A percentile compares a stretch with the other conserved stretches of the same genome.
Conservation (phyloP, 2,113 vertebrate genomes). For the Cyprinodon brontotheroides region DNA sequence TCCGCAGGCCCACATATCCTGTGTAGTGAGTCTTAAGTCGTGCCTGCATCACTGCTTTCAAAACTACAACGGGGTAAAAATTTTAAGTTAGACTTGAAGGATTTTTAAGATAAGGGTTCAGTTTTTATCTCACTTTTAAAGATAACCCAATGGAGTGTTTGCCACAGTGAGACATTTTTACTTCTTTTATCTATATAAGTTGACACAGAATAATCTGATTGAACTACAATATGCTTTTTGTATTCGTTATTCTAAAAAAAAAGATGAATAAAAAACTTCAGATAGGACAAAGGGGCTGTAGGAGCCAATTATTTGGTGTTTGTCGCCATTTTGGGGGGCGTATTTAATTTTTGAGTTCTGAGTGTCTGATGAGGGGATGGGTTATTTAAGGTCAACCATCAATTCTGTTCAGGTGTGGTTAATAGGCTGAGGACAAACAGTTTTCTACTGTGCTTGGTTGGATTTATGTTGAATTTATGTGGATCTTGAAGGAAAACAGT, state of each 20-base stretch:
- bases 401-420: too few relatives aligned
- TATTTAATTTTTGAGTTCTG: too few relatives aligned
- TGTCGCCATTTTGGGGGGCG: too few relatives aligned
- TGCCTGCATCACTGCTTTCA: slow-evolving; percentile 58
- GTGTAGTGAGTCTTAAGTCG: slow-evolving; percentile 59
- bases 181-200: background rate
- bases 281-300: background rate
- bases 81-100: slow-evolving; percentile 50
- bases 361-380: too few relatives aligned
- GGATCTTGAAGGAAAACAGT: too few relatives aligned
- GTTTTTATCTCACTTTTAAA: slow-evolving; percentile 2
- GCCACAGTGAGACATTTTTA: background rate
- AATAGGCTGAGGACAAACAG: too few relatives aligned
- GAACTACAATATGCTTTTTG: background rate
- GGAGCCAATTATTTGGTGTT: too few relatives aligned
- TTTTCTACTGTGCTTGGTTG: too few relatives aligned
- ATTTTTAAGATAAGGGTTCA: slow-evolving; percentile 42
- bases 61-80: slow-evolving; percentile 29
- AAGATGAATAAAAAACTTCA: background rate
- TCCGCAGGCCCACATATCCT: slow-evolving; percentile 63
- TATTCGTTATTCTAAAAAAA: background rate
- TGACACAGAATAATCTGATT: background rate
- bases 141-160: background rate
- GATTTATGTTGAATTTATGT: too few relatives aligned
- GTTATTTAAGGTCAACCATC: too few relatives aligned